Evolutionary conservation across 2,797 vertebrate genomes (phyloP), one percentile per base, ranked within the genome.

Genomic region (Sparus aurata): DNA sequence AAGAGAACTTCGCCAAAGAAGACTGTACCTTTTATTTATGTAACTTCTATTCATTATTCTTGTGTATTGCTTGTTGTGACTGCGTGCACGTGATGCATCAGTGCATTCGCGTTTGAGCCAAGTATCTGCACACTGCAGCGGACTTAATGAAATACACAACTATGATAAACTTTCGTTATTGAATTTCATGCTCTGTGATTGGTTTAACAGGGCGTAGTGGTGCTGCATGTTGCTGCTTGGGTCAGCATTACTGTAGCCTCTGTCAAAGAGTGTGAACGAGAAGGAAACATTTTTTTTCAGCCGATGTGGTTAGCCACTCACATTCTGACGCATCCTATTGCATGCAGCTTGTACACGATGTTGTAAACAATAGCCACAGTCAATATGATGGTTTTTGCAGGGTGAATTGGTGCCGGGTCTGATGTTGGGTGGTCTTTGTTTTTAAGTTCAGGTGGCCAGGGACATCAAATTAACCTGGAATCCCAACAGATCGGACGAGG

Each of bases 131-230:
- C 49, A 46, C 5, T 71, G 4, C 52, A 73, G 22, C 22, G 52
- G 18, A 16, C 17, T 49, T 53, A 55, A 53, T 27, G 23, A 45
- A 53, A 22, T 34, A 17, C 58, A 61, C 3, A 47, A 13, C 15
- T 25, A 18, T 34, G 27, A 47, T 20, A n/a, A 15, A 63, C 46
- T 16, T 27, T 6, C 41, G 15, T 22, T 69, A 30, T 66, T 66
- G 41, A 13, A 68, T 62, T 75, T 62, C 11, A 74, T 49, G 54
- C 69, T 72, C 22, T 63, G 13, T 54, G 9, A 34, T 53, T 20
- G 22, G 84, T 74, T 34, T 60, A 9, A 23, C 25, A 20, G 62
- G 4, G 13, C 30, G 18, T 10, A 55, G 13, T 18, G 25, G 15
- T 58, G 38, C 38, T 27, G 11, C 63, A 16, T 17, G 46, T 27